These are phyloP conservation scores for Ranitomeya imitator DNA, from an alignment of 2,113 vertebrate genomes.

Conservation along the genomic window DNA sequence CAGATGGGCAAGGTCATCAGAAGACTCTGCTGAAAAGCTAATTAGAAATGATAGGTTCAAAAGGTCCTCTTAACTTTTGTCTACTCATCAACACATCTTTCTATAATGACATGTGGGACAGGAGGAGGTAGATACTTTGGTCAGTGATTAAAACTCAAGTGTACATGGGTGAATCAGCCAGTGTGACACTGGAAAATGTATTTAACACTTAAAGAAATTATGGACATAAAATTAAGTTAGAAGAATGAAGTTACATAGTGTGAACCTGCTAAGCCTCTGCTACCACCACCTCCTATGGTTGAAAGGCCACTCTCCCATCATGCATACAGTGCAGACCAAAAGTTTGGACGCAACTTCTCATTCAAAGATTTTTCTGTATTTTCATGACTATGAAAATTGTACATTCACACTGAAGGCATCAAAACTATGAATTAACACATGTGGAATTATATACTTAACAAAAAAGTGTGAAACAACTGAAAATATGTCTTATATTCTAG, in stretches of 20 bases:
- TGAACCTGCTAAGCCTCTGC: not conserved
- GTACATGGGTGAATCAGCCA: not conserved
- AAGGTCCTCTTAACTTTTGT: conserved; percentile 24
- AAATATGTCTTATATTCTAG: too few relatives aligned
- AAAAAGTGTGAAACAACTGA: too few relatives aligned
- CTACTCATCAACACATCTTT: conserved; percentile 30
- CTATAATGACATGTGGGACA: not conserved
- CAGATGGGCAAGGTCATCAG: conserved; percentile 5
- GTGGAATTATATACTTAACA: too few relatives aligned
- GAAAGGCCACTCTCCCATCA: too few relatives aligned
- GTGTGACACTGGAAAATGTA: too few relatives aligned
- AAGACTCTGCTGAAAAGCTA: conserved; percentile 35
- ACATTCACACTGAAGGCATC: too few relatives aligned
- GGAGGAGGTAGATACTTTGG: conserved; percentile 1
- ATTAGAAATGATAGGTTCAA: conserved; percentile 37
- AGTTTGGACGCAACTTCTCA: too few relatives aligned
- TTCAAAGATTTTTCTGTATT: too few relatives aligned
- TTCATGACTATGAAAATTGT: too few relatives aligned
- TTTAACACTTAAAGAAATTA: not conserved
- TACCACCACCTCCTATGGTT: not conserved
- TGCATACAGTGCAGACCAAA: too few relatives aligned
- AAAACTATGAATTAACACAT: too few relatives aligned
- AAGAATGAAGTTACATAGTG: not conserved
- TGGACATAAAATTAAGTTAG: not conserved
- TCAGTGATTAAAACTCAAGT: conserved; percentile 41